These are phyloP conservation scores for Chinchilla lanigera DNA, from an alignment of 2,113 vertebrate species.

Conservation along the genomic window DNA sequence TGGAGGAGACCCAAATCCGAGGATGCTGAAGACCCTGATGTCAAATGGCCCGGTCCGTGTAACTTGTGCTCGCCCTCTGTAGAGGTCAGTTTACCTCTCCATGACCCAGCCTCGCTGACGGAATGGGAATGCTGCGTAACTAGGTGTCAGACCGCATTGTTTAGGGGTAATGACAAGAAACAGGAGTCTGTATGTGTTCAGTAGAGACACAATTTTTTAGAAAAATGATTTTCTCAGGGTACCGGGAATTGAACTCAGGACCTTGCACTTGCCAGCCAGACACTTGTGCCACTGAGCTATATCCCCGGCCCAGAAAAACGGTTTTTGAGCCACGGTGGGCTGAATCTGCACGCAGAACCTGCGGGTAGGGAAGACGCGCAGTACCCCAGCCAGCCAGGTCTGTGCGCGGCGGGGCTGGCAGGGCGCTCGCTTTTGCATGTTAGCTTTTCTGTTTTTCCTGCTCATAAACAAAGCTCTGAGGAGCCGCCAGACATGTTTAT, in stretches of 20 bases:
- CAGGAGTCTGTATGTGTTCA: neutral
- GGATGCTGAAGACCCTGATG: no score
- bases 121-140: rapidly evolving
- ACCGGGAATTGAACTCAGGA: no score
- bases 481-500: neutral
- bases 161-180: neutral
- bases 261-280: no score
- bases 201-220: no score
- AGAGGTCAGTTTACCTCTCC: neutral
- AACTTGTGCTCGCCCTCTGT: neutral
- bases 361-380: rapidly evolving
- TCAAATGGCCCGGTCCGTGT: neutral
- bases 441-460: neutral
- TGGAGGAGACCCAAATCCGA: neutral
- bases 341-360: neutral
- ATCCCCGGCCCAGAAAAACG: no score
- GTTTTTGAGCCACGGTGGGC: neutral
- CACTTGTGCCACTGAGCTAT: no score
- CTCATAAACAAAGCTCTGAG: neutral
- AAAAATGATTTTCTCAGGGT: no score
- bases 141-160: no score
- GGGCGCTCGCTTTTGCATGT: neutral
- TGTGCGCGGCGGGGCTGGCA: neutral
- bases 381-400: neutral
- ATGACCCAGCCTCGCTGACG: neutral